phyloP scores from a whole-genome alignment of 2,888 invertebrate species.

The Cryptophagus acutangulus region DNA sequence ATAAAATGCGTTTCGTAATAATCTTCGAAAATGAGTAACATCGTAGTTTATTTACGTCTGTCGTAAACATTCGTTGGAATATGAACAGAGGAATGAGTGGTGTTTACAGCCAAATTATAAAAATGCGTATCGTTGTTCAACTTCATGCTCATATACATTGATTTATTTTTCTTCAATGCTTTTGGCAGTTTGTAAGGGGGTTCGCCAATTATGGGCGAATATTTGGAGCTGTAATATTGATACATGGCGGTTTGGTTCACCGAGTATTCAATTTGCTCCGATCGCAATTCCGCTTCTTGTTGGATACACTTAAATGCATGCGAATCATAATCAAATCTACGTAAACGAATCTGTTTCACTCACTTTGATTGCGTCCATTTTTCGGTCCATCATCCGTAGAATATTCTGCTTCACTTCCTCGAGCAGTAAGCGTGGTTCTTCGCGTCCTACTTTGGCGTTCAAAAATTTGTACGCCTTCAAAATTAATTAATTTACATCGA shows the following conservation, averaged over 20 bases:
- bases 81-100: constrained; percentile 79
- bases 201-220: constrained; percentile 52
- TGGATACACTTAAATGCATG: constrained; percentile 63
- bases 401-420: constrained; percentile 76
- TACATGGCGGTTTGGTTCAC: constrained; percentile 32
- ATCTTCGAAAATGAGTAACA: constrained; percentile 1
- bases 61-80: constrained; percentile 93
- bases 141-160: constrained; percentile 54
- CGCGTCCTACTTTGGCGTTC: constrained; percentile 73
- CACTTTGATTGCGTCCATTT: constrained; percentile 85
- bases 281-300: constrained; percentile 65
- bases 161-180: constrained; percentile 22
- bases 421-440: constrained; percentile 74
- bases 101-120: constrained; percentile 77
- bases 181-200: constrained; percentile 25
- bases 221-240: constrained; percentile 77
- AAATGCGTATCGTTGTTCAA: constrained; percentile 76
- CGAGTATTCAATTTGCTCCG: constrained; percentile 58
- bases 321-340: constrained; percentile 8
- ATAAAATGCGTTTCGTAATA: constrained; percentile 3
- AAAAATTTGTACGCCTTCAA: constrained; percentile 70
- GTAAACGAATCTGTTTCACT: constrained; percentile 23
- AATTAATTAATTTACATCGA: constrained; percentile 5
- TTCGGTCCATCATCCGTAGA: constrained; percentile 77
- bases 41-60: constrained; percentile 53